Conservation (phyloP, 2,888 invertebrate genomes). For the Euzophera pinguis region DNA sequence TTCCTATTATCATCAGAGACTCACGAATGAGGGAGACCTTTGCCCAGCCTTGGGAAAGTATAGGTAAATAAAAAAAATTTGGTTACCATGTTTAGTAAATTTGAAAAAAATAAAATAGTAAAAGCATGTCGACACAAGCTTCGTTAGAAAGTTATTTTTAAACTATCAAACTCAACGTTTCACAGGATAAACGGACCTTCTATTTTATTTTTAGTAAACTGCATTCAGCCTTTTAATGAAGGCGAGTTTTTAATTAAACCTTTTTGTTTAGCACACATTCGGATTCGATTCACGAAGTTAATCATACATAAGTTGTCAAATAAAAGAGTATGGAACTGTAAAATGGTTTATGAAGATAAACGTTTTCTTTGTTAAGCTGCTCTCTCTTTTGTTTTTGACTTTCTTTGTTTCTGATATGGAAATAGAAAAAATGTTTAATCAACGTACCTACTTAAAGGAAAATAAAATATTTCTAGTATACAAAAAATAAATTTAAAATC, state of each 20-base stretch:
- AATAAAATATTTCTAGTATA: too few species aligned
- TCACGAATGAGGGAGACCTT: too few species aligned
- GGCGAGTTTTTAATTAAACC: conserved; percentile 20
- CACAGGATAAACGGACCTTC: conserved; percentile 11
- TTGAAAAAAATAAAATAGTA: background rate
- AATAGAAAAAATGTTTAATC: background rate
- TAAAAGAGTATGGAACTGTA: conserved; percentile 4
- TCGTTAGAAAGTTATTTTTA: conserved; percentile 1
- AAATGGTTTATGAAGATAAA: conserved; percentile 8
- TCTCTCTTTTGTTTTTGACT: background rate
- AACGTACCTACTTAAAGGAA: background rate
- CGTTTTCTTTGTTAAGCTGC: background rate
- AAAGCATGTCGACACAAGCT: background rate
- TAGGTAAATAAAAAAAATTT: too few species aligned
- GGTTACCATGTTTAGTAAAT: too few species aligned
- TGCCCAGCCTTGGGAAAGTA: too few species aligned
- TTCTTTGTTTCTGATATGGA: background rate
- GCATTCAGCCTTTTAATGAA: conserved; percentile 19
- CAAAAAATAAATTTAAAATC: too few species aligned
- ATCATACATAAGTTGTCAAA: conserved; percentile 7
- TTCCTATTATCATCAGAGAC: too few species aligned
- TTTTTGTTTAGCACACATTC: conserved; percentile 18
- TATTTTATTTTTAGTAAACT: conserved; percentile 21
- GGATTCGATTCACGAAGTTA: conserved; percentile 18
- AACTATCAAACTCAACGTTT: conserved; percentile 1